Percentiles rank a stretch among this genome's conserved stretches.
Evolutionary conservation across 2,888 invertebrate genomes (phyloP).

Genomic region (Nysson spinosus): DNA sequence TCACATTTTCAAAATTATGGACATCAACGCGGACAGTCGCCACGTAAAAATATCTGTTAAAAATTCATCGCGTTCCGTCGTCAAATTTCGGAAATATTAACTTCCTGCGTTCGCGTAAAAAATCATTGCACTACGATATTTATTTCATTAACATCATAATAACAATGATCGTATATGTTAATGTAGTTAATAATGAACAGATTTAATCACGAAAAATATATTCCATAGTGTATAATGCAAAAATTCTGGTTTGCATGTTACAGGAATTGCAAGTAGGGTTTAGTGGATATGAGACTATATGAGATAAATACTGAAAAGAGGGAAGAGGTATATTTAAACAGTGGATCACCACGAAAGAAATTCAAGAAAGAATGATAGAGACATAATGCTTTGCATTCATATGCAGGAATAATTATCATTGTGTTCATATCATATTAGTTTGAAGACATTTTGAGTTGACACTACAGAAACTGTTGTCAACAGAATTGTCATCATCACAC

Average conservation of each 20-base stretch:
- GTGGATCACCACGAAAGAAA: constrained; percentile 47
- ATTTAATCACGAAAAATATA: too few relatives aligned
- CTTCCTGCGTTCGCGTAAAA: too few relatives aligned
- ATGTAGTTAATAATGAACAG: too few relatives aligned
- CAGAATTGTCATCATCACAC: constrained; percentile 18
- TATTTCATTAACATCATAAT: too few relatives aligned
- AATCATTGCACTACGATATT: too few relatives aligned
- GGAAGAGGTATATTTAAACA: constrained; percentile 26
- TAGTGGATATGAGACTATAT: constrained; percentile 54
- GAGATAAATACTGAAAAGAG: constrained; percentile 28
- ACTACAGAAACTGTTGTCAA: too few relatives aligned
- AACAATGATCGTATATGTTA: too few relatives aligned
- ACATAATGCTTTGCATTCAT: constrained; percentile 26
- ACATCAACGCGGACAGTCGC: too few relatives aligned
- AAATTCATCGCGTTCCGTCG: too few relatives aligned
- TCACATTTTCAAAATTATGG: too few relatives aligned
- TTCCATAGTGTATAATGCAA: neutral
- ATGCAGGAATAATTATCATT: constrained; percentile 41
- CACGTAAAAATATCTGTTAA: too few relatives aligned
- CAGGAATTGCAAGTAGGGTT: constrained; percentile 20
- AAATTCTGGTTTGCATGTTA: constrained; percentile 28
- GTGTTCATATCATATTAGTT: constrained; percentile 50
- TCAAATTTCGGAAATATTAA: too few relatives aligned
- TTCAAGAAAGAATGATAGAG: constrained; percentile 49
- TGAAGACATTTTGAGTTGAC: constrained; percentile 29